These are phyloP conservation scores for Acropora tenuis DNA, from an alignment of 64 coral and sea anemone genomes.

Conservation along the genomic window DNA sequence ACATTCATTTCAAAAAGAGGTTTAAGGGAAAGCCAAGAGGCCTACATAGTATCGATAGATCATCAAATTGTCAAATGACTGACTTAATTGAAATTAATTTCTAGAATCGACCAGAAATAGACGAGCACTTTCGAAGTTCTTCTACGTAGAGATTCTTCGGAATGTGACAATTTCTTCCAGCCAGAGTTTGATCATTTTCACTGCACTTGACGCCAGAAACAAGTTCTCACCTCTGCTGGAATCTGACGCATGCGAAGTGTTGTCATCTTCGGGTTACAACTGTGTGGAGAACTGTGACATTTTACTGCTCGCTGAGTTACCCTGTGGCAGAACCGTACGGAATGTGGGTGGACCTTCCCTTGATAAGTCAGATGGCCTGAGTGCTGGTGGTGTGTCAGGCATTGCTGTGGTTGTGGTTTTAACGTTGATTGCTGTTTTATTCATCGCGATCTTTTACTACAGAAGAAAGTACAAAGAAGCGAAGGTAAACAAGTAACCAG, in stretches of 20 bases:
- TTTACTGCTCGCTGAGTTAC: not conserved
- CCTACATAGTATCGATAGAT: too few relatives aligned
- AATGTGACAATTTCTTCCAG: not conserved
- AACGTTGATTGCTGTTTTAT: slow-evolving; percentile 49
- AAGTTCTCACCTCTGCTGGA: slow-evolving; percentile 55
- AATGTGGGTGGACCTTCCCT: not conserved
- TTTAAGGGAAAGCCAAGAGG: too few relatives aligned
- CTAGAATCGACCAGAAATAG: not conserved
- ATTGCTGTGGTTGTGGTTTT: slow-evolving; percentile 51
- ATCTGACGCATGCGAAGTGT: slow-evolving; percentile 54
- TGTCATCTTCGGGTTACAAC: slow-evolving; percentile 18
- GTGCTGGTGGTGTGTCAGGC: slow-evolving; percentile 60
- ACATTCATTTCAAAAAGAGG: too few relatives aligned
- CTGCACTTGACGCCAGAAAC: slow-evolving; percentile 68
- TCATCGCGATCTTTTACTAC: slow-evolving; percentile 79
- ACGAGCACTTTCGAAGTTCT: slow-evolving; percentile 63
- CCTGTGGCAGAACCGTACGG: slow-evolving; percentile 28
- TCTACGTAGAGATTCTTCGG: slow-evolving; percentile 73
- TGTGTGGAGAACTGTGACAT: slow-evolving; percentile 63
- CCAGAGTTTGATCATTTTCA: slow-evolving; percentile 48
- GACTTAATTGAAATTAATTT: not conserved
- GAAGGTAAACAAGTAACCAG: slow-evolving; percentile 41
- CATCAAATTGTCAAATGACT: not conserved
- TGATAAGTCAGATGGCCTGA: not conserved
- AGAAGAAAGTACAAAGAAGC: slow-evolving; percentile 77